Percentiles rank a stretch among this genome's conserved stretches.
Evolutionary conservation across 37 sponge, comb jelly and placozoan genomes (phyloP).

Genomic region (Sycon ciliatum): DNA sequence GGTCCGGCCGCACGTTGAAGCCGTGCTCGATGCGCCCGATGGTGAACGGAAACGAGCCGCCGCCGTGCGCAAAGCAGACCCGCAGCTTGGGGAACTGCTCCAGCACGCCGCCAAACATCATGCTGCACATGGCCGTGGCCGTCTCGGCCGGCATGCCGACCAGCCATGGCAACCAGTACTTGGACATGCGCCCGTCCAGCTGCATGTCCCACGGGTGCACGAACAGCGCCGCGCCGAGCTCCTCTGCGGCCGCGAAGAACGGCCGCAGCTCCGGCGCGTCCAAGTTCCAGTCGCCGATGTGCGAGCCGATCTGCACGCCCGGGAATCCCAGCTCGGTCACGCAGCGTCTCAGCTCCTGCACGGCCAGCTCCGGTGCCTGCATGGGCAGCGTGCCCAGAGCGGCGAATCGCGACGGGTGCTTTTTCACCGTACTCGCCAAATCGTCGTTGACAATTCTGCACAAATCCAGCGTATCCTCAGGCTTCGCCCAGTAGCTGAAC

Average conservation of each 20-base stretch:
- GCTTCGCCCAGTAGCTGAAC: slow-evolving; percentile 91
- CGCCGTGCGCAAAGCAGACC: slow-evolving; percentile 86
- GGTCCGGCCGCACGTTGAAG: slow-evolving; percentile 71
- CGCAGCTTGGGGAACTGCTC: slow-evolving; percentile 64
- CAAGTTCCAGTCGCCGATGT: slow-evolving; percentile 72
- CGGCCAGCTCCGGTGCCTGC: slow-evolving; percentile 77
- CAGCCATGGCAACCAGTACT: slow-evolving; percentile 89
- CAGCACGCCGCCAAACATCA: slow-evolving; percentile 83
- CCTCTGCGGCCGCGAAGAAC: slow-evolving; percentile 81
- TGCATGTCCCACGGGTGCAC: slow-evolving; percentile 93
- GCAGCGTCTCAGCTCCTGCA: slow-evolving; percentile 73
- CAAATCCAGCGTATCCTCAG: slow-evolving; percentile 77
- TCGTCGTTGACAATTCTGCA: slow-evolving; percentile 72
- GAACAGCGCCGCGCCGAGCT: slow-evolving; percentile 60
- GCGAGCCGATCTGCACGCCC: slow-evolving; percentile 91
- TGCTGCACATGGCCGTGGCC: slow-evolving; percentile 64
- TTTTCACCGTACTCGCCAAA: slow-evolving; percentile 54
- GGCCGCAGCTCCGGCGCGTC: slow-evolving; percentile 77
- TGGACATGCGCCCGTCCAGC: slow-evolving; percentile 64
- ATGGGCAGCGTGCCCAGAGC: slow-evolving; percentile 83
- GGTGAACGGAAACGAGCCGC: slow-evolving; percentile 76
- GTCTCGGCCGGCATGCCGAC: slow-evolving; percentile 89
- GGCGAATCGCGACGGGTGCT: slow-evolving; percentile 60
- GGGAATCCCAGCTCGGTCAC: slow-evolving; percentile 70
- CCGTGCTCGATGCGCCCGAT: slow-evolving; percentile 81